phyloP scores from a whole-genome alignment of 2,797 vertebrate species.

The Eutrigla gurnardus region DNA sequence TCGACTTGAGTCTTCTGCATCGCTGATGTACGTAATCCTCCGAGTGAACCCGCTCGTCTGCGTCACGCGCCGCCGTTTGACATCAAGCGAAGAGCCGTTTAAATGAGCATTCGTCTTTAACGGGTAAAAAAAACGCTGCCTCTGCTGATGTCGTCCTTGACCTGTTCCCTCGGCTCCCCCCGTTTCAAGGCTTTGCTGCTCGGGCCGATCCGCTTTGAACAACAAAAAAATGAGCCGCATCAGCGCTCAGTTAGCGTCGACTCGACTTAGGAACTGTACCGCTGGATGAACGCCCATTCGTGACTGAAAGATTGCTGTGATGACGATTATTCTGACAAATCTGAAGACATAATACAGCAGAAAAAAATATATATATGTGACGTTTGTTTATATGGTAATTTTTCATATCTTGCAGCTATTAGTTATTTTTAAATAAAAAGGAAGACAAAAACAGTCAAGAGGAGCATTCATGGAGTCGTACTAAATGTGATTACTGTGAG shows the following conservation, averaged over 20 bases:
- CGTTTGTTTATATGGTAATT: too few species aligned
- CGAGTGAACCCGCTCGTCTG: constrained; percentile 18
- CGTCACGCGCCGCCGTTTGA: not conserved
- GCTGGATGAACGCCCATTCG: constrained; percentile 20
- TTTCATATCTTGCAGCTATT: too few species aligned
- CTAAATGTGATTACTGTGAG: too few species aligned
- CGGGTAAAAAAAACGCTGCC: not conserved
- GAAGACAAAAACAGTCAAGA: too few species aligned
- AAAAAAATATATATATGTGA: too few species aligned
- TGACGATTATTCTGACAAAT: too few species aligned
- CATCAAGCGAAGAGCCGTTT: constrained; percentile 18
- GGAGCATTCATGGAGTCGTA: too few species aligned
- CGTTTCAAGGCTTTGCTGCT: not conserved
- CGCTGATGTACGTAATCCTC: constrained; percentile 38
- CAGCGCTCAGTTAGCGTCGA: not conserved
- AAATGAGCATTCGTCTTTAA: not conserved
- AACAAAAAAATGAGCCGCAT: constrained; percentile 1
- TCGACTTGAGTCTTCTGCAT: constrained; percentile 16
- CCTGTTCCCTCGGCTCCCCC: not conserved
- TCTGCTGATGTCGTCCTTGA: constrained; percentile 1
- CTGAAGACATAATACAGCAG: not conserved
- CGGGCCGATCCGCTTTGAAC: not conserved
- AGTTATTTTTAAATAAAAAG: too few species aligned
- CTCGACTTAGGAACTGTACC: not conserved
- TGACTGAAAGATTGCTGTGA: not conserved